Evolutionary conservation across 2,113 vertebrate genomes (phyloP).

Genomic region (Lonchura striata): DNA sequence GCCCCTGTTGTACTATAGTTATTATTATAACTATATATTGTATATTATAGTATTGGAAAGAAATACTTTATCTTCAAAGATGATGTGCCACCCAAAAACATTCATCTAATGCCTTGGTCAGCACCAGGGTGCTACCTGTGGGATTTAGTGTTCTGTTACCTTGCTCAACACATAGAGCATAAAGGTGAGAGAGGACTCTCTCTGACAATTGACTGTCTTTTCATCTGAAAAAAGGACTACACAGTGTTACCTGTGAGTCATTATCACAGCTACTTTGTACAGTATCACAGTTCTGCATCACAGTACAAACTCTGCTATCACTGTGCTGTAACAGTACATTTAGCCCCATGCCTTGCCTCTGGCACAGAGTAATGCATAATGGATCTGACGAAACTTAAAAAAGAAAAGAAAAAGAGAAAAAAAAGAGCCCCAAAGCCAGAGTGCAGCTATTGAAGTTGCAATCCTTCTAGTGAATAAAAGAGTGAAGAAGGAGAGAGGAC

Average conservation of each 20-base stretch:
- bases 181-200: not conserved
- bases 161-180: not conserved
- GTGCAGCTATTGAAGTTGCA: slow-evolving; percentile 17
- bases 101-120: not conserved
- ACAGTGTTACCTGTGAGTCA: not conserved
- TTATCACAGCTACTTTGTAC: slow-evolving; percentile 31
- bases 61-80: not conserved
- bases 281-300: slow-evolving; percentile 25
- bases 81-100: not conserved
- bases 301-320: not conserved
- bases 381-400: slow-evolving; percentile 33
- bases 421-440: not conserved
- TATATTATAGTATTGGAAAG: not conserved
- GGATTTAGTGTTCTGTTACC: not conserved
- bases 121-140: not conserved
- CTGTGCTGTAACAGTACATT: slow-evolving; percentile 25
- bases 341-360: slow-evolving; percentile 49
- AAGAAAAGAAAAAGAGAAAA: not conserved
- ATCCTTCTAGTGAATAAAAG: not conserved
- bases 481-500: not conserved
- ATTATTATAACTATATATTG: too few species aligned
- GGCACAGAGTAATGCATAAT: slow-evolving; percentile 7
- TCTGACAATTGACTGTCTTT: not conserved
- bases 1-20: not conserved
- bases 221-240: not conserved